These are phyloP conservation scores for Ashinkailepas kermadecensis DNA, from an alignment of 2,888 invertebrate species.

Conservation along the genomic window DNA sequence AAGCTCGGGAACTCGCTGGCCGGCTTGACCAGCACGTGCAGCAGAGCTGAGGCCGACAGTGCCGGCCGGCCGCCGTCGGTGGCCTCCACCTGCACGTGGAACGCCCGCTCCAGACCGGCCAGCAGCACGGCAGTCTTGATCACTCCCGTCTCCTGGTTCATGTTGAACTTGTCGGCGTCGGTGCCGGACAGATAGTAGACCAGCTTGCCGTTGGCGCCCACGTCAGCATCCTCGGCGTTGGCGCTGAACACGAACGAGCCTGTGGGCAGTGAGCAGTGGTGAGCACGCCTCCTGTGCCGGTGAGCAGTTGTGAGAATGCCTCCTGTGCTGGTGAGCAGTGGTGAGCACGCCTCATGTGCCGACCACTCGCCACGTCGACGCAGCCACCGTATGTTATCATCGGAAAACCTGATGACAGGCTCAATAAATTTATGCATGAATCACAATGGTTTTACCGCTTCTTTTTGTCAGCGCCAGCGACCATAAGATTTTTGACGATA, in stretches of 20 bases:
- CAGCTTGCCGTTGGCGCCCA: conserved; percentile 71
- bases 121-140: conserved; percentile 68
- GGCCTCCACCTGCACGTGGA: conserved; percentile 49
- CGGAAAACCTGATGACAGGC: not conserved
- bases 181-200: conserved; percentile 68
- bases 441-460: not conserved
- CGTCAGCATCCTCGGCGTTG: conserved; percentile 74
- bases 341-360: not conserved
- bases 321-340: not conserved
- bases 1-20: conserved; percentile 73
- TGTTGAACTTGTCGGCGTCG: conserved; percentile 66
- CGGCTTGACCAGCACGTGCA: conserved; percentile 68
- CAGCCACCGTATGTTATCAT: not conserved
- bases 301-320: not conserved
- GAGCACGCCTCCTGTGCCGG: not conserved
- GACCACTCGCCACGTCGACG: too few relatives aligned
- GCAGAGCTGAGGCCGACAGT: conserved; percentile 62
- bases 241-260: conserved; percentile 82
- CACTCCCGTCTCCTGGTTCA: conserved; percentile 75
- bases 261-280: conserved; percentile 4
- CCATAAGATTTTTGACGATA: not conserved
- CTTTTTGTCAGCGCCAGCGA: not conserved
- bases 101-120: conserved; percentile 35
- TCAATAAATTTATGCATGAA: not conserved
- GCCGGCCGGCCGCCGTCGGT: conserved; percentile 67